Evolutionary conservation across 2,888 invertebrate species (phyloP).

Genomic region (Sclerodermus sp.): DNA sequence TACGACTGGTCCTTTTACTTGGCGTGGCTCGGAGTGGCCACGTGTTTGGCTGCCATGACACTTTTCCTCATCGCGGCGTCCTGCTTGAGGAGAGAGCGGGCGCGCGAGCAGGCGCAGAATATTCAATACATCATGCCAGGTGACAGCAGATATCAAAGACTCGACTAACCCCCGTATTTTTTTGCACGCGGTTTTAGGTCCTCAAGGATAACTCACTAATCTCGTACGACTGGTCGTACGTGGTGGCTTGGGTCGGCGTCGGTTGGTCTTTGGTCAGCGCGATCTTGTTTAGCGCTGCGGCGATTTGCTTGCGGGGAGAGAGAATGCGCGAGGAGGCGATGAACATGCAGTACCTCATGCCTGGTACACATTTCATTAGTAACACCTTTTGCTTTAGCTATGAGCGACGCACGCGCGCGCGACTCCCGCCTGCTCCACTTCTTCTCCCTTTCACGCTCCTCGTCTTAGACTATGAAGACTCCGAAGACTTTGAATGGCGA

Average conservation of each 20-base stretch:
- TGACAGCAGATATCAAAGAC: slow-evolving; percentile 56
- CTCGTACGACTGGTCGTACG: slow-evolving; percentile 96
- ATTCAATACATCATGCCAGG: slow-evolving; percentile 91
- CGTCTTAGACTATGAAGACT: too few species aligned
- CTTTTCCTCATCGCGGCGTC: slow-evolving; percentile 79
- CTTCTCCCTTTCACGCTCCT: too few species aligned
- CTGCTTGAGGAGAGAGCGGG: slow-evolving; percentile 76
- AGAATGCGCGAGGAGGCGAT: slow-evolving; percentile 92
- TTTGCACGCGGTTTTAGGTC: slow-evolving; percentile 63
- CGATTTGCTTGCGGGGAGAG: slow-evolving; percentile 92
- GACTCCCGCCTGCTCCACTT: too few species aligned
- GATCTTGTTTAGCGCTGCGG: slow-evolving; percentile 90
- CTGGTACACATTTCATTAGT: slow-evolving; percentile 66
- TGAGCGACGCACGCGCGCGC: too few species aligned
- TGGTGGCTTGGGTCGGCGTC: slow-evolving; percentile 96
- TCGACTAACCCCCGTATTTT: slow-evolving; percentile 38
- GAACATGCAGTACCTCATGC: slow-evolving; percentile 98
- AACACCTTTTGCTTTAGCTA: too few species aligned
- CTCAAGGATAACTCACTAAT: slow-evolving; percentile 82
- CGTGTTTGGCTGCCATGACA: slow-evolving; percentile 73
- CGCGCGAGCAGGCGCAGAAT: slow-evolving; percentile 73
- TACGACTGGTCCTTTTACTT: slow-evolving; percentile 88
- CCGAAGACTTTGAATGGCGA: too few species aligned
- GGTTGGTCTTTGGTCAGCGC: slow-evolving; percentile 88
- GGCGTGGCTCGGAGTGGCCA: slow-evolving; percentile 80